These are phyloP conservation scores for Pomatorhinus ruficollis DNA, from an alignment of 2,113 vertebrate species.

Conservation along the genomic window DNA sequence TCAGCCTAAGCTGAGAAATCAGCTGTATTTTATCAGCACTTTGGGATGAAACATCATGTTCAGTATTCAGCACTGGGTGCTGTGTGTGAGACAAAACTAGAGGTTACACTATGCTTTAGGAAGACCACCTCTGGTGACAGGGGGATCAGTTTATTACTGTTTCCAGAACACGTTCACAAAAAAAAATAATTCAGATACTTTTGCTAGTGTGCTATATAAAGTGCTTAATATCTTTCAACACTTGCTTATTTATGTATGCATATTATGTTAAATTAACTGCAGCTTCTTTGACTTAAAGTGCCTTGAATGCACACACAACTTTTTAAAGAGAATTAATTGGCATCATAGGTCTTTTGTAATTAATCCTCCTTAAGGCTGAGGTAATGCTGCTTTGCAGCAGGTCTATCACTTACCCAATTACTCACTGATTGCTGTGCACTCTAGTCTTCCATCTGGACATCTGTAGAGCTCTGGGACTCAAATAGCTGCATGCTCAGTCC, in stretches of 20 bases:
- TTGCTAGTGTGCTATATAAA: neutral
- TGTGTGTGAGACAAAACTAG: neutral
- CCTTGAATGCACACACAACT: neutral
- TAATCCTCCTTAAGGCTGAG: slow-evolving; percentile 60
- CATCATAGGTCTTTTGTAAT: slow-evolving; percentile 52
- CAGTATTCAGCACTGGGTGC: slow-evolving; percentile 22
- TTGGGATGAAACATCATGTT: slow-evolving; percentile 26
- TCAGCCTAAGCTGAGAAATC: slow-evolving; percentile 20
- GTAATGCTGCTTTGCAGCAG: slow-evolving; percentile 56
- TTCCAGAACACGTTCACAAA: neutral
- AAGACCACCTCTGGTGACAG: neutral
- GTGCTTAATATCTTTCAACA: neutral
- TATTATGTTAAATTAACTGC: slow-evolving; percentile 8
- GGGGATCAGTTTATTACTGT: neutral
- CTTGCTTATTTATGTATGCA: neutral
- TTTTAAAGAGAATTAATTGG: slow-evolving; percentile 62
- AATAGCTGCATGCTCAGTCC: slow-evolving; percentile 30
- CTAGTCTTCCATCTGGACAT: slow-evolving; percentile 56
- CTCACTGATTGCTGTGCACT: slow-evolving; percentile 35
- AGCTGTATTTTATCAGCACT: slow-evolving; percentile 41
- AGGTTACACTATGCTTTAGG: neutral
- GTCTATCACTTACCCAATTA: slow-evolving; percentile 65
- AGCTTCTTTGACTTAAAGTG: slow-evolving; percentile 21
- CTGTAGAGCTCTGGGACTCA: slow-evolving; percentile 46
- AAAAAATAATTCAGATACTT: neutral